Evolutionary conservation across 1,140 invertebrate genomes (phyloP).

Genomic region (Mamestra configurata): DNA sequence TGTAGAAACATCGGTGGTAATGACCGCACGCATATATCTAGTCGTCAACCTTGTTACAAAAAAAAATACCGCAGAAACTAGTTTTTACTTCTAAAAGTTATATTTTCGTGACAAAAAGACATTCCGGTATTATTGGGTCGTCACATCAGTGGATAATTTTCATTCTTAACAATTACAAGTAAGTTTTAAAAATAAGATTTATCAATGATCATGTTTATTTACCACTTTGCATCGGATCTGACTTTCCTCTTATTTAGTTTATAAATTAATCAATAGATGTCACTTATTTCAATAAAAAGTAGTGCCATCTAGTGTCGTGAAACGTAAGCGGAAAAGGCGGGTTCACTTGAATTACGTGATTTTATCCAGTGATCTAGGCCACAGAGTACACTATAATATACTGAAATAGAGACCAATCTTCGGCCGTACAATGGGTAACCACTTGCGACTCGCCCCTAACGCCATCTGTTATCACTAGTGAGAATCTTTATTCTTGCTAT

Average conservation of each 20-base stretch:
- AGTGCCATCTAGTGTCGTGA: neutral
- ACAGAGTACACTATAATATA: no score
- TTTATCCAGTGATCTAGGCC: no score
- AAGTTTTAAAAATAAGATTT: neutral
- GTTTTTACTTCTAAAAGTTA: neutral
- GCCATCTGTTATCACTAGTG: no score
- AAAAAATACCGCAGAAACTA: neutral
- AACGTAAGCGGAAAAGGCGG: neutral
- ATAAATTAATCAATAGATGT: neutral
- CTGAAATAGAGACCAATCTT: no score
- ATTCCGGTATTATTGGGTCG: no score
- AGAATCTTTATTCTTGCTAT: no score
- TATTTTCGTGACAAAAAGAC: neutral
- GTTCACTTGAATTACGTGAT: neutral
- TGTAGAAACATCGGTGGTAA: neutral
- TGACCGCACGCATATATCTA: neutral
- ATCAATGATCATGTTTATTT: conserved; percentile 11
- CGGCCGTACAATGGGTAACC: no score
- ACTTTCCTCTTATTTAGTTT: neutral
- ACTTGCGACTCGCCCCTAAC: no score
- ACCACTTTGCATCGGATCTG: neutral
- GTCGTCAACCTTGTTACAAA: neutral
- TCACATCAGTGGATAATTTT: no score
- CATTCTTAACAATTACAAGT: neutral
- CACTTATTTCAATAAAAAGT: neutral